Percentiles rank a stretch among this genome's conserved stretches.
Conservation (phyloP, 1,140 invertebrate genomes). For the Drosophila watanabei region DNA sequence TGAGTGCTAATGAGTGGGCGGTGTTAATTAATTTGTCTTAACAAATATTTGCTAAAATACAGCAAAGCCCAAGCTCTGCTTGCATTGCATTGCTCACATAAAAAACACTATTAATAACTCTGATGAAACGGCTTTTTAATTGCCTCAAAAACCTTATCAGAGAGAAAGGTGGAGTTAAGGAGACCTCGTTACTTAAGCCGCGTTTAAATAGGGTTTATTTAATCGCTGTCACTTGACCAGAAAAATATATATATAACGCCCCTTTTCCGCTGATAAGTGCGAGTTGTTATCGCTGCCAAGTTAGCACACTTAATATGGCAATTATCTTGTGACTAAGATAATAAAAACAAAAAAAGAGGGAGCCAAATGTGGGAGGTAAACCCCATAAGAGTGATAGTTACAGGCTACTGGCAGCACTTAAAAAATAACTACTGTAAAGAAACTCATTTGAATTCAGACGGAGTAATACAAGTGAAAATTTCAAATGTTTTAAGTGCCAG, state of each 20-base stretch:
- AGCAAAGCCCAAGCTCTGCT: slow-evolving; percentile 8
- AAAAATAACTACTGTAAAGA: background rate
- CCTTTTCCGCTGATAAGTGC: slow-evolving; percentile 48
- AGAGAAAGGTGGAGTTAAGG: background rate
- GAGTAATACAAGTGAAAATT: slow-evolving; percentile 32
- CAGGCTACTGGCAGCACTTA: slow-evolving; percentile 16
- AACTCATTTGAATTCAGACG: slow-evolving; percentile 20
- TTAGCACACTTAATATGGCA: slow-evolving; percentile 62
- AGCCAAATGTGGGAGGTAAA: background rate
- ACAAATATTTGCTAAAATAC: slow-evolving; percentile 48
- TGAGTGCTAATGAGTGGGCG: slow-evolving; percentile 66
- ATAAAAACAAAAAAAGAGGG: background rate
- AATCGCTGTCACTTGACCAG: slow-evolving; percentile 41
- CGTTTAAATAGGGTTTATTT: slow-evolving; percentile 50
- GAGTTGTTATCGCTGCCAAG: slow-evolving; percentile 46
- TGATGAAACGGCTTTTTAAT: slow-evolving; percentile 16
- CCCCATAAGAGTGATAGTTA: slow-evolving; percentile 4
- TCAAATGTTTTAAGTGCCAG: slow-evolving; percentile 5
- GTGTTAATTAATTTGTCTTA: slow-evolving; percentile 74
- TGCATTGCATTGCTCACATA: slow-evolving; percentile 21
- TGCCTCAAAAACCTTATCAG: slow-evolving; percentile 10
- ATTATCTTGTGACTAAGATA: slow-evolving; percentile 54
- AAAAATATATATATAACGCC: background rate
- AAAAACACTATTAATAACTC: slow-evolving; percentile 8
- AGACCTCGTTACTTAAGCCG: slow-evolving; percentile 36